A percentile compares a stretch with the other conserved stretches of the same genome.
Conservation (phyloP, 2,113 vertebrate species). For the Poecile atricapillus region DNA sequence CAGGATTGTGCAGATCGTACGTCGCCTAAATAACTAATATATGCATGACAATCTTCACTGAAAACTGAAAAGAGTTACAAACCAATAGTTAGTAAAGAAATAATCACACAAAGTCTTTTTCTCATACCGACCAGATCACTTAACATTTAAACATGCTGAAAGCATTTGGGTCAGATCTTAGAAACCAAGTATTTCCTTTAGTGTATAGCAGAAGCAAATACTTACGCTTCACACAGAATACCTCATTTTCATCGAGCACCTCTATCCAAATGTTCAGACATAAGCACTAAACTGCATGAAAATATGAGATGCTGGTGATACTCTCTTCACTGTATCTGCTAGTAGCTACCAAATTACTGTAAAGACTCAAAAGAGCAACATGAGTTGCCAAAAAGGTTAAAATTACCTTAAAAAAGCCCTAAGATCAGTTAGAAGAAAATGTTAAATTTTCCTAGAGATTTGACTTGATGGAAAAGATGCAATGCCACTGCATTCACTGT, state of each 20-base stretch:
- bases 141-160: background rate
- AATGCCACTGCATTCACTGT: background rate
- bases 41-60: background rate
- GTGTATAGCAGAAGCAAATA: background rate
- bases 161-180: background rate
- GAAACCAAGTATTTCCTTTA: background rate
- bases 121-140: background rate
- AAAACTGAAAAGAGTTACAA: conserved; percentile 18
- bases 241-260: background rate
- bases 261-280: background rate
- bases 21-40: background rate
- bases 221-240: background rate
- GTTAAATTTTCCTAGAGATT: background rate
- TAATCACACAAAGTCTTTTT: background rate
- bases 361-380: background rate
- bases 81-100: background rate
- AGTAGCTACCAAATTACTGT: background rate
- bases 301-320: background rate
- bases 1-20: background rate
- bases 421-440: background rate
- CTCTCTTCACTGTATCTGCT: background rate
- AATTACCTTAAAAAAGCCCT: background rate
- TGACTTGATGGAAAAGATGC: background rate
- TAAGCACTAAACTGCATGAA: background rate
- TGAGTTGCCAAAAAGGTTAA: background rate